Conservation (phyloP, 1,140 invertebrate genomes). For the Halesus radiatus region DNA sequence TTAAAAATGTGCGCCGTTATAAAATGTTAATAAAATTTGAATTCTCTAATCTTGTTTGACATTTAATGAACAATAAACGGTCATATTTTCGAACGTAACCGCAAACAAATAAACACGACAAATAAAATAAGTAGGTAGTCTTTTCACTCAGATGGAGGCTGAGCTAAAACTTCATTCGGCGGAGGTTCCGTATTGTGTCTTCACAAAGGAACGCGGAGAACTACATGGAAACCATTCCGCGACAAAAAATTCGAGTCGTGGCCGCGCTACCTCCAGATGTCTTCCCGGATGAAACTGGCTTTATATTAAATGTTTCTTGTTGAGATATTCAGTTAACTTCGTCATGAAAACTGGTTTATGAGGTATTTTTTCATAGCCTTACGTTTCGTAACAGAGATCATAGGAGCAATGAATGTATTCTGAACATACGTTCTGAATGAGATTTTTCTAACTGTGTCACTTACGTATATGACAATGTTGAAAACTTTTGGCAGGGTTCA, state of each 20-base stretch:
- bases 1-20: too few relatives aligned
- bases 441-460: too few relatives aligned
- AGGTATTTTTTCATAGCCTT: not conserved
- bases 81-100: not conserved
- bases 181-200: conserved; percentile 7
- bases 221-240: conserved; percentile 21
- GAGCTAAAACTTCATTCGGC: not conserved
- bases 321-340: not conserved
- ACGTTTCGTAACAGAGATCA: not conserved
- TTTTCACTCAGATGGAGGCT: not conserved
- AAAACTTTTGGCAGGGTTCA: too few relatives aligned
- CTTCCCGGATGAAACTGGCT: conserved; percentile 1
- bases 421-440: too few relatives aligned
- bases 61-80: too few relatives aligned
- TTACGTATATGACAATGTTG: too few relatives aligned
- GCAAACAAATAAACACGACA: not conserved
- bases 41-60: too few relatives aligned
- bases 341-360: not conserved
- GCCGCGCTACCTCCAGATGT: not conserved
- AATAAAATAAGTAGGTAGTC: too few relatives aligned
- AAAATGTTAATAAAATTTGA: too few relatives aligned
- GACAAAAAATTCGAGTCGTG: conserved; percentile 8
- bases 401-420: too few relatives aligned
- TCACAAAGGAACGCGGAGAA: conserved; percentile 21
- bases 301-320: conserved; percentile 22